Base-by-base conservation (phyloP, 1,140 invertebrate species). In the Bradysia coprophila region DNA sequence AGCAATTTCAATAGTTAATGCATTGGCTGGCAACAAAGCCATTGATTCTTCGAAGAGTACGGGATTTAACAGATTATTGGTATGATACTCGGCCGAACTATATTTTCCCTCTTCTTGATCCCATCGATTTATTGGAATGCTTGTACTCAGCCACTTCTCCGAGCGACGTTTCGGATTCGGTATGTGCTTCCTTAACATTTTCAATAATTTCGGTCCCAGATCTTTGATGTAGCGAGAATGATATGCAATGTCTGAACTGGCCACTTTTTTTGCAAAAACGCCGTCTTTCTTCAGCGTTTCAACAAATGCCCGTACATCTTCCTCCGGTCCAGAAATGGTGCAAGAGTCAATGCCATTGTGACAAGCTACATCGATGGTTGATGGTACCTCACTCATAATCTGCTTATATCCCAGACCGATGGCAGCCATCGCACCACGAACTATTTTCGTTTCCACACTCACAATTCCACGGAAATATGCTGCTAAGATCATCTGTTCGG, bases 61-160 rank as follows among this genome's bases (percentile, higher is more conserved):
- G 16, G 84, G 76, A 48, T 62, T 77, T 33, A 91, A 59, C 5
- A 94, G 63, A 59, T 95, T 96, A 55, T 95, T 93, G 0, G 89
- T 89, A 53, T 91, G 86, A 55, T 97, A 97, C 49, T 89, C 84
- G 3, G 90, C 78, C 0, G 87, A 93, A 1, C 78, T 90, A 10
- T 72, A 54, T 42, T 73, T 66, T 2, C 78, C 75, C 4, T 72
- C 57, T 0, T 75, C 56, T 4, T 71, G 65, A n/a, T 74, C 69
- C 90, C 88, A 93, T 20, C 65, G 56, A n/a, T 44, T 45, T 51
- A 87, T 76, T 0, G 78, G 74, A 19, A 91, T 74, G 1, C 89
- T 94, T 0, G 86, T 80, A 49, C 84, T 88, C 1, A 94, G 59
- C 91, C 92, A 96, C 45, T 78, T 78, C 0, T 63, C 53, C 9